A percentile compares a stretch with the other conserved stretches of the same genome.
Evolutionary conservation across 1,140 invertebrate genomes (phyloP).

Genomic region (Leptinotarsa lineolata): DNA sequence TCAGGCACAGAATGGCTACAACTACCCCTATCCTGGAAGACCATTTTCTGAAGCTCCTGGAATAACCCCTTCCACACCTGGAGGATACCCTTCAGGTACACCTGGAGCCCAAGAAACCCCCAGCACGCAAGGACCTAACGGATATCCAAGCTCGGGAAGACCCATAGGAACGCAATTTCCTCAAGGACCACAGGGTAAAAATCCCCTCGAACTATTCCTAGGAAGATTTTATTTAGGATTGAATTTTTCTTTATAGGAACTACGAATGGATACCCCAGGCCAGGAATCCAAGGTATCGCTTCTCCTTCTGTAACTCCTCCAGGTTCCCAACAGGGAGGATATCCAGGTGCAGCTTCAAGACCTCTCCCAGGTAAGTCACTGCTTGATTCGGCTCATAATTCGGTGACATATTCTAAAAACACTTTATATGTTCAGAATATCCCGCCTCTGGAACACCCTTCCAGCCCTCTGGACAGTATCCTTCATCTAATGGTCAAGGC

Average conservation of each 20-base stretch:
- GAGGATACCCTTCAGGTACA: conserved; percentile 23
- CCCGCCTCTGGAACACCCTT: conserved; percentile 40
- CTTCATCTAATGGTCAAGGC: conserved; percentile 42
- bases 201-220: neutral
- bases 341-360: conserved; percentile 27
- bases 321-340: conserved; percentile 9
- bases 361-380: conserved; percentile 12
- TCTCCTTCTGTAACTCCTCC: conserved; percentile 12
- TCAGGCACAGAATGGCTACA: conserved; percentile 59
- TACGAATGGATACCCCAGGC: conserved; percentile 17
- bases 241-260: neutral
- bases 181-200: conserved; percentile 23
- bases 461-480: conserved; percentile 34
- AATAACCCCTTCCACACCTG: conserved; percentile 14
- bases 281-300: conserved; percentile 28
- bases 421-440: neutral
- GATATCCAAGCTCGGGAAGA: conserved; percentile 30
- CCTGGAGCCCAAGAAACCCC: neutral
- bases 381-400: neutral
- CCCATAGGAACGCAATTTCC: conserved; percentile 18
- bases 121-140: conserved; percentile 23
- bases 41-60: conserved; percentile 41
- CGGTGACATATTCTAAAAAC: neutral
- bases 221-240: neutral
- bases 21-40: conserved; percentile 61